Evolutionary conservation across 1,140 invertebrate species (phyloP).

Genomic region (Tenebrio molitor): DNA sequence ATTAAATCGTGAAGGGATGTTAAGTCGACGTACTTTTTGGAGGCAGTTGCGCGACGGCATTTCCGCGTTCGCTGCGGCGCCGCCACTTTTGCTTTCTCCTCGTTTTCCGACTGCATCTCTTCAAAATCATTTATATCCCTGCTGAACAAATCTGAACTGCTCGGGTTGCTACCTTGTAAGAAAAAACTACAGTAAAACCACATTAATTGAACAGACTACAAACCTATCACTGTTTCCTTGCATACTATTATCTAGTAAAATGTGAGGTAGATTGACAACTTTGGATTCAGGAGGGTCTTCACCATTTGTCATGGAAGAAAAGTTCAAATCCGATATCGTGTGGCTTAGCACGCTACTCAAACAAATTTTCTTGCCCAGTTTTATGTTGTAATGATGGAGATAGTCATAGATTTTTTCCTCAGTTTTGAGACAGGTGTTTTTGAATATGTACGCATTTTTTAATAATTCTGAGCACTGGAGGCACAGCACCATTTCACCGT

Average conservation of each 20-base stretch:
- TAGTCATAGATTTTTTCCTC: conserved; percentile 17
- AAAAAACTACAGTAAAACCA: neutral
- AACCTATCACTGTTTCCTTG: conserved; percentile 13
- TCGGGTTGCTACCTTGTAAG: conserved; percentile 12
- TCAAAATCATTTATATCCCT: too few relatives aligned
- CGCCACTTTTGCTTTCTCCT: neutral
- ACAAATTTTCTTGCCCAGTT: conserved; percentile 6
- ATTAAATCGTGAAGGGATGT: neutral
- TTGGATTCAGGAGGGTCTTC: neutral
- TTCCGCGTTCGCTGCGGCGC: neutral
- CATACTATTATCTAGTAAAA: neutral
- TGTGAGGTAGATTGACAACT: neutral
- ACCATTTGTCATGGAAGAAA: neutral
- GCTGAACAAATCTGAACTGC: too few relatives aligned
- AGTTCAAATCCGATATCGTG: neutral
- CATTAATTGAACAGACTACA: neutral
- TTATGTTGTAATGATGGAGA: neutral
- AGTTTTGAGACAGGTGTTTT: conserved; percentile 1
- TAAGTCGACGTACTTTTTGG: neutral
- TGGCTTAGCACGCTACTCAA: neutral
- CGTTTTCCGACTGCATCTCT: neutral
- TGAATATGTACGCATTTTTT: conserved; percentile 6
- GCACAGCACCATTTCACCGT: neutral
- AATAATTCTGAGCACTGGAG: neutral
- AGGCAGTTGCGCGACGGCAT: neutral